Base-by-base conservation (phyloP, 1,140 invertebrate species). In the Drosophila cardini region DNA sequence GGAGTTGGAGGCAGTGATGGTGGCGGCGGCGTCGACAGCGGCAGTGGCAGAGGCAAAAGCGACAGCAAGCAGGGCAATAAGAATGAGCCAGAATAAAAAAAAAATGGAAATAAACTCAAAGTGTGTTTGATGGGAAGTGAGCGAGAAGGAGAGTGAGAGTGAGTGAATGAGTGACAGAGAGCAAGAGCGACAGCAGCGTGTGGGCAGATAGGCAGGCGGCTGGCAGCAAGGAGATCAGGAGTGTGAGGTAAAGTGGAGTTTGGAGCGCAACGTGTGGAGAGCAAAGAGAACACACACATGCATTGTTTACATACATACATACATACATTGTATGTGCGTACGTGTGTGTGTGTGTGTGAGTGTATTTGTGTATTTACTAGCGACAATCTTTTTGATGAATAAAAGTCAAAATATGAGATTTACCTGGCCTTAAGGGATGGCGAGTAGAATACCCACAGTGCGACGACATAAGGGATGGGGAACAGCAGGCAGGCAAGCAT, bases 31-130 rank as follows among this genome's bases (percentile, higher is more conserved):
- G 36, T 10, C 8, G 10, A 38, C 9, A 46, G 21, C 21, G 18
- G 2, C 16, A n/a, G 11, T 0, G 46, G 11, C 21, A 21, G 13
- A 30, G 46, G 26, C 45, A 16, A 16, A 21, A 13, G 48, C 26
- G 48, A 52, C 48, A 55, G 18, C 55, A 57, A 57, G 55, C 34
- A 50, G 32, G 53, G 53, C 34, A 55, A 68, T 21, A 48, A 68
- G 32, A 67, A 26, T 5, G 67, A 48, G 50, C 9, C 13, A 53
- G 52, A 42, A 21, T 26, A 26, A 3, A 26, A 26, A 38, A 16
- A 42, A 55, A 78, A 82, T 81, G 78, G 79, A 78, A 81, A 82
- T 67, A 70, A 77, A 82, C 78, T 72, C 69, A 79, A 82, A 82
- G 69, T 60, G 45, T 52, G 15, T 38, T 6, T 50, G 62, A 46